phyloP scores from a whole-genome alignment of 2,113 vertebrate species.

The Epinephelus fuscoguttatus region DNA sequence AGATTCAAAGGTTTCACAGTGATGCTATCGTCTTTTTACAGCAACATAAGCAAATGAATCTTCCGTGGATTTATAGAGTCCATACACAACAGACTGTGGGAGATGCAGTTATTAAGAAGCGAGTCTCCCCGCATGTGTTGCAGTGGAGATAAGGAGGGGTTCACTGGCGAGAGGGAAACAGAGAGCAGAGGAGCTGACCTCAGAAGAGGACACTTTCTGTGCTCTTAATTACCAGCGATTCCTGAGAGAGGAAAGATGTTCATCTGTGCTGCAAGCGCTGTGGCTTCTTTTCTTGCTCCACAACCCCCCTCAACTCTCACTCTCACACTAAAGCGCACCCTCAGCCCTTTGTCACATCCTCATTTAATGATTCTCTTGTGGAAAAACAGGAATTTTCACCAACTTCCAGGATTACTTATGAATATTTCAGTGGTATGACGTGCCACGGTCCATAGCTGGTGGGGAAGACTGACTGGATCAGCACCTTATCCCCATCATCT shows the following conservation, averaged over 20 bases:
- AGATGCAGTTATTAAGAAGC: constrained; percentile 52
- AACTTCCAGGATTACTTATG: constrained; percentile 38
- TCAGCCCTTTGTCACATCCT: constrained; percentile 53
- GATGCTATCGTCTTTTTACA: constrained; percentile 5
- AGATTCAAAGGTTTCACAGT: not conserved
- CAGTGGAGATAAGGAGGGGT: not conserved
- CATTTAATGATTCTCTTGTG: constrained; percentile 59
- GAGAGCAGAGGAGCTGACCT: constrained; percentile 55
- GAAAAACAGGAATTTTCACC: constrained; percentile 31
- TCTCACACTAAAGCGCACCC: constrained; percentile 11
- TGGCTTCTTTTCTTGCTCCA: constrained; percentile 14
- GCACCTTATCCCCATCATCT: constrained; percentile 37
- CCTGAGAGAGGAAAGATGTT: constrained; percentile 39
- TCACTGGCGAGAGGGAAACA: constrained; percentile 24
- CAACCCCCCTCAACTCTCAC: not conserved
- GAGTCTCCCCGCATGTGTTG: not conserved
- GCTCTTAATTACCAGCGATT: constrained; percentile 59
- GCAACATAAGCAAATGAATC: not conserved
- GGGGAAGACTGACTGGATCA: constrained; percentile 28
- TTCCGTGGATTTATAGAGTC: constrained; percentile 4
- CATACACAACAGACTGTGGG: constrained; percentile 1
- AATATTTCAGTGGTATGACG: constrained; percentile 51
- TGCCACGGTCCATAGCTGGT: not conserved
- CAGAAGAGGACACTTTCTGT: constrained; percentile 41
- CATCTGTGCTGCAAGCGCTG: constrained; percentile 8